A percentile compares a stretch with the other conserved stretches of the same genome.
Conservation (phyloP, 2,113 vertebrate species). For the Arizona elegans region DNA sequence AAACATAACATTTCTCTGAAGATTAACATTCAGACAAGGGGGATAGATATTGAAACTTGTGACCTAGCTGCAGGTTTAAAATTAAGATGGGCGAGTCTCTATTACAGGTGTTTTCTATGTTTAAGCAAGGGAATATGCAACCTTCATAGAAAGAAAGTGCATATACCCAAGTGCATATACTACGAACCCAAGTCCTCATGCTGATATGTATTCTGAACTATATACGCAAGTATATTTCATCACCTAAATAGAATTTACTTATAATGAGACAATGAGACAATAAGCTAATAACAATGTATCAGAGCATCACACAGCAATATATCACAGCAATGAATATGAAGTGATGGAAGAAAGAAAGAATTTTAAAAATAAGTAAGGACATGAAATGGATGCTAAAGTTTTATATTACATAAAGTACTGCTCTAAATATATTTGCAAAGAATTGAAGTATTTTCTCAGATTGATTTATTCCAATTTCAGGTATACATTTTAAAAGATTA, state of each 20-base stretch:
- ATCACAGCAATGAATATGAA: neutral
- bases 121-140: neutral
- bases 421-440: neutral
- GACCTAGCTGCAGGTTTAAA: neutral
- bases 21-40: neutral
- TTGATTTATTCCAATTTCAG: constrained; percentile 14
- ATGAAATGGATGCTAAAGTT: neutral
- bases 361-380: neutral
- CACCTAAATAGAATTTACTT: neutral
- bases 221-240: neutral
- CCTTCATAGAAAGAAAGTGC: neutral
- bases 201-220: neutral
- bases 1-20: neutral
- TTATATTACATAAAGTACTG: neutral
- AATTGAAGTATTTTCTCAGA: neutral
- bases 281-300: neutral
- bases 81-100: neutral
- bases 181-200: neutral
- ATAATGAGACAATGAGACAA: neutral
- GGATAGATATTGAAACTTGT: neutral
- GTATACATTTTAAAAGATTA: neutral
- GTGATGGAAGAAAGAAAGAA: neutral
- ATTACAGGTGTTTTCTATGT: neutral
- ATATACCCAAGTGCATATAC: neutral
- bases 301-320: neutral